Percentiles rank a stretch among this genome's conserved stretches.
Conservation (phyloP, 2,797 vertebrate genomes). For the Heteromormyrus szaboi region DNA sequence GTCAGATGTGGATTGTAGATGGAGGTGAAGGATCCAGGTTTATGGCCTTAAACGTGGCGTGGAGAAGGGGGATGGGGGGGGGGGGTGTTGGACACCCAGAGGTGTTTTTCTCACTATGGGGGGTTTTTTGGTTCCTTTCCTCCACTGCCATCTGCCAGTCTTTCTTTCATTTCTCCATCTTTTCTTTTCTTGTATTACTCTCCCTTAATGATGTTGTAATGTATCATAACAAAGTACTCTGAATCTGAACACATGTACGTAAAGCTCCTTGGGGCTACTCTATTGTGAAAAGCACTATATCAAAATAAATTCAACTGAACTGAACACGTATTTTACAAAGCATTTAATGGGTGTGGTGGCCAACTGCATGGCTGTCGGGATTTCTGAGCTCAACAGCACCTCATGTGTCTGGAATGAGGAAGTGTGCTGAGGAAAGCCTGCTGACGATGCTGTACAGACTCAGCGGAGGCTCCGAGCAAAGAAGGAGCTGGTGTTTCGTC, state of each 20-base stretch:
- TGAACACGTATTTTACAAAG: background rate
- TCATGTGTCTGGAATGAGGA: background rate
- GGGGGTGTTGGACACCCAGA: background rate
- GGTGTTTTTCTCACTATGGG: background rate
- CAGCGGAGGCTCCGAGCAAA: background rate
- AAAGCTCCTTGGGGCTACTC: background rate
- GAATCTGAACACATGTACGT: background rate
- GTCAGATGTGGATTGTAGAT: background rate
- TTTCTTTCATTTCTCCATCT: background rate
- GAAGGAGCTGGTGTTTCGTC: background rate
- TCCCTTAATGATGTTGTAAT: background rate
- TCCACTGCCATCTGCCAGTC: background rate
- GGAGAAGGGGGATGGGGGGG: background rate
- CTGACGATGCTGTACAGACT: background rate
- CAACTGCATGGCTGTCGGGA: background rate
- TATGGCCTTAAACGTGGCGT: background rate
- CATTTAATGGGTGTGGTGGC: background rate
- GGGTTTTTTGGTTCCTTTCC: too few relatives aligned
- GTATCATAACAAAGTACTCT: background rate
- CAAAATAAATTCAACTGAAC: background rate
- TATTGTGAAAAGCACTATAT: background rate
- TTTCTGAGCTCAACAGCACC: background rate
- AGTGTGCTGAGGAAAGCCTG: background rate
- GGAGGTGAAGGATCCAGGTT: background rate
- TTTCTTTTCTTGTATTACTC: background rate